Evolutionary conservation across 53 echinoderm and acorn worm species (phyloP), one percentile per base, ranked within the genome.

Genomic region (Actinopyga echinites): DNA sequence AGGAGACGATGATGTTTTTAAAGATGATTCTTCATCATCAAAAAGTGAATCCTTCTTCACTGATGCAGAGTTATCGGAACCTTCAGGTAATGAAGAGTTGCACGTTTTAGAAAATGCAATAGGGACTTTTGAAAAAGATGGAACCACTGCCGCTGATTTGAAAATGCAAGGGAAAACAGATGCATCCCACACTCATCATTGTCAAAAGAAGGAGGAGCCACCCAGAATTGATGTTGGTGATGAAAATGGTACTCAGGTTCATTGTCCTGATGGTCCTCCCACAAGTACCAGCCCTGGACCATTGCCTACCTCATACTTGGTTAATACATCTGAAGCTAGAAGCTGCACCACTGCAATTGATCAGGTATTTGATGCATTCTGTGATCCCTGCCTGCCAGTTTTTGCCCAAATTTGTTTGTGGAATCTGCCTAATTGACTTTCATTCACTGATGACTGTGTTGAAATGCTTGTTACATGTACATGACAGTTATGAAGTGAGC

Each of bases 31-130:
- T 26, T 81, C 81, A 0, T 86, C 86, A 5, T 89, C 89, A 6
- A 85, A 57, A 34, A 89, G 89, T 73, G 89, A 85, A 40, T 89
- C 89, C n/a, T 73, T 89, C 34, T 89, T 89, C 69, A 85, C 89
- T 13, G 77, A 77, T 56, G 31, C 77, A 45, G 77, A 77, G 28
- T 49, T 77, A 22, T 77, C 77, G 10, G 77, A 77, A 56, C 77
- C 53, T 19, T 77, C 49, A 32, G 31, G 23, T 15, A 54, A 43
- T 20, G 77, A 54, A 29, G 75, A 75, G 53, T 20, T 75, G 6
- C 15, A 75, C 8, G 42, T 45, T 0, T 54, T 77, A 56, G 55
- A 77, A 56, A 53, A 20, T 30, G 49, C 49, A 13, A 49, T 49
- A 17, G 17, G 49, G 17, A 49, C 49, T 10, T 49, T 15, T 17